Evolutionary conservation across 2,113 vertebrate genomes (phyloP).

Genomic region (Monopterus albus): DNA sequence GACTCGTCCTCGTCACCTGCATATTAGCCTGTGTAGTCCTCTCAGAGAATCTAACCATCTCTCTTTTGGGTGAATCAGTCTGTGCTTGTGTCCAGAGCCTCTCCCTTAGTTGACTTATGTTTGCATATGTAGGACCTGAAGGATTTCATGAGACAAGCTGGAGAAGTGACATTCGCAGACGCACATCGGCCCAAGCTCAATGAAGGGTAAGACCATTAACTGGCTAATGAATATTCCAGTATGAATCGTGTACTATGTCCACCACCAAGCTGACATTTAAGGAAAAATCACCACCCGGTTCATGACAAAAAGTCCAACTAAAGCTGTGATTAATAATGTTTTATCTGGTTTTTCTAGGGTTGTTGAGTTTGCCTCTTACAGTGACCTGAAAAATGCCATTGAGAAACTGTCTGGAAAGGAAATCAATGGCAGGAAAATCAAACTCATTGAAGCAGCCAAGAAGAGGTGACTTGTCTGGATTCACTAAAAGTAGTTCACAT

Average conservation of each 20-base stretch:
- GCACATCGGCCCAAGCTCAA: slow-evolving; percentile 96
- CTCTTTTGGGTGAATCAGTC: slow-evolving; percentile 84
- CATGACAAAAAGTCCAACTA: background rate
- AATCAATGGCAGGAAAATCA: slow-evolving; percentile 98
- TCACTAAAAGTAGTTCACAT: background rate
- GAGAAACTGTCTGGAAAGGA: slow-evolving; percentile 97
- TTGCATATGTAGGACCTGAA: slow-evolving; percentile 94
- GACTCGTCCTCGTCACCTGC: slow-evolving; percentile 59
- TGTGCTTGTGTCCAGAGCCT: slow-evolving; percentile 46
- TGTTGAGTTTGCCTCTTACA: slow-evolving; percentile 96
- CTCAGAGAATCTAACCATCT: slow-evolving; percentile 69
- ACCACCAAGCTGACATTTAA: background rate
- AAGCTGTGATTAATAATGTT: background rate
- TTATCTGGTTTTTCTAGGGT: slow-evolving; percentile 80
- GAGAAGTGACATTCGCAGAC: slow-evolving; percentile 98
- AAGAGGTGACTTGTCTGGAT: slow-evolving; percentile 85
- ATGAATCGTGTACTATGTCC: background rate
- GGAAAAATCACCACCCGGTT: background rate
- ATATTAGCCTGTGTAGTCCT: slow-evolving; percentile 68
- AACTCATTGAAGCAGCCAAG: slow-evolving; percentile 93
- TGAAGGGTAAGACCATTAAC: slow-evolving; percentile 87
- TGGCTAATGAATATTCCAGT: background rate
- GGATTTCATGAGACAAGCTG: slow-evolving; percentile 99
- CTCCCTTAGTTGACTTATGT: slow-evolving; percentile 78
- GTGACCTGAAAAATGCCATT: slow-evolving; percentile 96